Evolutionary conservation across 2,888 invertebrate genomes (phyloP).

Genomic region (Volucella zonaria): DNA sequence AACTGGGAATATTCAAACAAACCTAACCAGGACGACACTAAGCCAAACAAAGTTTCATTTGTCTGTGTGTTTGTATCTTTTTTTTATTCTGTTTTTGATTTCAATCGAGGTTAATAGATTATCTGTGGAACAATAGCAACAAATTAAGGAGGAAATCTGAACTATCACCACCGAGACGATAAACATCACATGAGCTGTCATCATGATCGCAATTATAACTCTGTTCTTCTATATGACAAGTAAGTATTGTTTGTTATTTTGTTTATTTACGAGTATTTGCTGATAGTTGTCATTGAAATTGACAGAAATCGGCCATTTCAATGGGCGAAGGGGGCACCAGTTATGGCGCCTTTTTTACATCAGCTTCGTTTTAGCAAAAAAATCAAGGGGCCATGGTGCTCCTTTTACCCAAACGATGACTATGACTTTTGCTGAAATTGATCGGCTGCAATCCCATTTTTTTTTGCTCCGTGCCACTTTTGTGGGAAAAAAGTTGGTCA

Average conservation of each 20-base stretch:
- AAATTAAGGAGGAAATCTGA: constrained; percentile 21
- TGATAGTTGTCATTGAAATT: neutral
- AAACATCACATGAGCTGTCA: constrained; percentile 75
- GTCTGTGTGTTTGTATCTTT: constrained; percentile 1
- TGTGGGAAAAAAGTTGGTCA: too few relatives aligned
- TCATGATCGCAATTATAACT: constrained; percentile 81
- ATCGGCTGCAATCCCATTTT: too few relatives aligned
- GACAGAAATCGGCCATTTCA: constrained; percentile 22
- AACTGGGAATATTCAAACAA: constrained; percentile 58
- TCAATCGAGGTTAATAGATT: constrained; percentile 33
- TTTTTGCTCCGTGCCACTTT: neutral
- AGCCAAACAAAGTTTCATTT: constrained; percentile 34
- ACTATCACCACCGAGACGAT: constrained; percentile 68
- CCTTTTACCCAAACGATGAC: too few relatives aligned
- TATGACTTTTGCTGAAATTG: too few relatives aligned
- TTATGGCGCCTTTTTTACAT: neutral
- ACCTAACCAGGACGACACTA: constrained; percentile 45
- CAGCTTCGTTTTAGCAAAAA: too few relatives aligned
- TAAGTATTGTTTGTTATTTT: constrained; percentile 77
- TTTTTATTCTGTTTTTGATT: neutral
- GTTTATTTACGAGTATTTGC: neutral
- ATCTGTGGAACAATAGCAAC: constrained; percentile 42
- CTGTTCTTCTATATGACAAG: constrained; percentile 82
- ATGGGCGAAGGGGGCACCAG: neutral
- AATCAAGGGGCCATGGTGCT: too few relatives aligned